These are phyloP conservation scores for Caenorhabditis plicata DNA, from an alignment of 2,888 invertebrate genomes.

Conservation along the genomic window DNA sequence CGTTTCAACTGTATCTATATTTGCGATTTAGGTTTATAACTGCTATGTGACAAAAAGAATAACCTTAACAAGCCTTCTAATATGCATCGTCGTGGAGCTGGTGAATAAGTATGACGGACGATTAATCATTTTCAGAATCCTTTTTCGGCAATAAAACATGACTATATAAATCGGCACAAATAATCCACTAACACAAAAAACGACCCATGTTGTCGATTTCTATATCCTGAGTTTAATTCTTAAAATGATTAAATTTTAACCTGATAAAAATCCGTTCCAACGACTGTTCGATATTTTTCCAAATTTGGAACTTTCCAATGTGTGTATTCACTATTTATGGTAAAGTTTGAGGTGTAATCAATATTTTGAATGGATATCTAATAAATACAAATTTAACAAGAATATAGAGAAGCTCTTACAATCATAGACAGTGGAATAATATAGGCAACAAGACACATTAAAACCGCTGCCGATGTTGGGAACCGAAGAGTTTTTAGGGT, in stretches of 20 bases:
- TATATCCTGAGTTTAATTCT: conserved; percentile 2
- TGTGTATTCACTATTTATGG: conserved; percentile 23
- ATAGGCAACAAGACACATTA: conserved; percentile 24
- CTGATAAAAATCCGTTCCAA: conserved; percentile 21
- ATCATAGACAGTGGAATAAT: conserved; percentile 27
- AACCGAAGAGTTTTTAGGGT: conserved; percentile 22
- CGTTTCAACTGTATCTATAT: too few species aligned
- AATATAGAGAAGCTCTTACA: neutral
- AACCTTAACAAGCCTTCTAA: conserved; percentile 21
- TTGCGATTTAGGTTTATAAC: too few species aligned
- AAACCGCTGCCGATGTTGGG: conserved; percentile 25
- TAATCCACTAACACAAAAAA: conserved; percentile 16
- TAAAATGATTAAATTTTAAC: conserved; percentile 1
- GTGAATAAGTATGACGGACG: conserved; percentile 24
- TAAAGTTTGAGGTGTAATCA: conserved; percentile 24
- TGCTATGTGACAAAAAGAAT: too few species aligned
- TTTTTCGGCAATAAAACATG: conserved; percentile 28
- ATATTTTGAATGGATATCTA: conserved; percentile 11
- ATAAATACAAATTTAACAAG: neutral
- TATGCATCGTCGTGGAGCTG: conserved; percentile 19
- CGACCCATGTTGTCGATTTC: conserved; percentile 23
- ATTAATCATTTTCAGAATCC: conserved; percentile 20
- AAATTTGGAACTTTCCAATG: conserved; percentile 20
- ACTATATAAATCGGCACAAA: conserved; percentile 23
- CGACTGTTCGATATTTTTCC: conserved; percentile 26